A percentile compares a stretch with the other conserved stretches of the same genome.
These are phyloP conservation scores for Pygoscelis antarcticus DNA, from an alignment of 2,113 vertebrate genomes.

Conservation along the genomic window DNA sequence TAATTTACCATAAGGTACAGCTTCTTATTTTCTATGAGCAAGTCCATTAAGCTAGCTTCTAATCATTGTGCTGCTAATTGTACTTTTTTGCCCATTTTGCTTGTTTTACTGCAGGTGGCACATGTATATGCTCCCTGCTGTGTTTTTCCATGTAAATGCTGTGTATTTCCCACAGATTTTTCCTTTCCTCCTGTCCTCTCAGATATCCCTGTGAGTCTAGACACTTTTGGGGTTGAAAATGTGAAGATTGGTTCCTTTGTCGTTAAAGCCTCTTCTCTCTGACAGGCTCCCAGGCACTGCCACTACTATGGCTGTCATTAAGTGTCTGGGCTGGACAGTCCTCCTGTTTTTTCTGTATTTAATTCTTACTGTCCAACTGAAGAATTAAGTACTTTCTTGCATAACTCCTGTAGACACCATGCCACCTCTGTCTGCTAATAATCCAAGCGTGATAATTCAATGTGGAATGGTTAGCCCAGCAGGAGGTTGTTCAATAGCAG, in stretches of 20 bases:
- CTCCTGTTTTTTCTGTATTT: background rate
- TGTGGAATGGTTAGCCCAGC: background rate
- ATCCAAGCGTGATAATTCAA: background rate
- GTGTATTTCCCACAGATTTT: background rate
- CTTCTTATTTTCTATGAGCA: background rate
- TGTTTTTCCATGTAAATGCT: background rate
- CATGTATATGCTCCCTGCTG: background rate
- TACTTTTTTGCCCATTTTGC: background rate
- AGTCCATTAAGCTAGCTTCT: background rate
- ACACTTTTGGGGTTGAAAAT: background rate
- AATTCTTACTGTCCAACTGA: background rate
- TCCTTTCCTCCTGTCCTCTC: background rate
- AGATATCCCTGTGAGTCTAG: background rate
- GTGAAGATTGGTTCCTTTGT: background rate
- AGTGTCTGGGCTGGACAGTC: background rate
- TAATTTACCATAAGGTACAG: background rate
- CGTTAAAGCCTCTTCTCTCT: background rate
- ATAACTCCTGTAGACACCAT: background rate
- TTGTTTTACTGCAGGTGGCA: background rate
- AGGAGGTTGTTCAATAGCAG: background rate
- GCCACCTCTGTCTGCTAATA: background rate
- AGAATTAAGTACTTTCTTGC: background rate
- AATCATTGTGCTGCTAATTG: background rate
- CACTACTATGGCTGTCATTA: background rate
- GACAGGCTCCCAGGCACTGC: background rate